Conservation (phyloP, 2,888 invertebrate genomes). For the Pollenia griseotomentosa region DNA sequence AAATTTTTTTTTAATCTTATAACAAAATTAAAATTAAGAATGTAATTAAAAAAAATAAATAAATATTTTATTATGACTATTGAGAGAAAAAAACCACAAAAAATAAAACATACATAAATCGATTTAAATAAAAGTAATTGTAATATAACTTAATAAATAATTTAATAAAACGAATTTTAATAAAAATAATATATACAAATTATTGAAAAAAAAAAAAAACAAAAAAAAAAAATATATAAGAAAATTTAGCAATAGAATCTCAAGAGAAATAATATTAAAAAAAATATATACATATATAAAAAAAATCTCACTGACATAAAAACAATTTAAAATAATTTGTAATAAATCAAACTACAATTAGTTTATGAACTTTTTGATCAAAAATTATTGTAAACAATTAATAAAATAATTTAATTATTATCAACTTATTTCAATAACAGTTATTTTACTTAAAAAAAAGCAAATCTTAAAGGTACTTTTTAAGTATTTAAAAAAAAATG, state of each 20-base stretch:
- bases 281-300: neutral
- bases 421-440: too few relatives aligned
- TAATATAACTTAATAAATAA: neutral
- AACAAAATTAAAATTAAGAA: too few relatives aligned
- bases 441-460: neutral
- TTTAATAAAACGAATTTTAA: constrained; percentile 1
- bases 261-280: neutral
- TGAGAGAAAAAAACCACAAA: too few relatives aligned
- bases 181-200: neutral
- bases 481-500: neutral
- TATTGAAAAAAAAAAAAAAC: neutral
- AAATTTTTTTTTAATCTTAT: too few relatives aligned
- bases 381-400: constrained; percentile 23
- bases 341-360: neutral
- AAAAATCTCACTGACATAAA: neutral
- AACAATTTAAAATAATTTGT: neutral
- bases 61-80: too few relatives aligned
- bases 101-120: too few relatives aligned
- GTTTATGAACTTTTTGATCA: neutral
- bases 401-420: neutral
- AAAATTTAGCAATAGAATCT: neutral
- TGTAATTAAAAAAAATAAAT: too few relatives aligned
- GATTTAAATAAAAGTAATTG: neutral
- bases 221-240: too few relatives aligned
- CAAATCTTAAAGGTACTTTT: constrained; percentile 8